These are phyloP conservation scores for Apocheima hispidaria DNA, from an alignment of 2,888 invertebrate genomes.

Conservation along the genomic window DNA sequence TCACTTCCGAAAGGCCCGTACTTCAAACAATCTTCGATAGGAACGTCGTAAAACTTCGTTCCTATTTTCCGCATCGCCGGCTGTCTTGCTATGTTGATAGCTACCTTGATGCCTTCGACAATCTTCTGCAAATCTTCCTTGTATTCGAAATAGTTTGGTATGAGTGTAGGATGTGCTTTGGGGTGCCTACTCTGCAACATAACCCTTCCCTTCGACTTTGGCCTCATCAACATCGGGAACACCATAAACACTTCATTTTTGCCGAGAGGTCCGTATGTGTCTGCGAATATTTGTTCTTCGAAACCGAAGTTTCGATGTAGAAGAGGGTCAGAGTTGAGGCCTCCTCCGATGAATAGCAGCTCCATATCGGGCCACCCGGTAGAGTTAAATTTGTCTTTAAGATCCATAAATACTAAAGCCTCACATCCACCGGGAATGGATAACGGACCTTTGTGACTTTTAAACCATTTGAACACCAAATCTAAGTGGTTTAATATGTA, in stretches of 20 bases:
- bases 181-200: constrained; percentile 90
- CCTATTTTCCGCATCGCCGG: constrained; percentile 86
- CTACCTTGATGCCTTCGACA: constrained; percentile 87
- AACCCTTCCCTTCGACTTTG: constrained; percentile 89
- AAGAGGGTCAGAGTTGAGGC: constrained; percentile 79
- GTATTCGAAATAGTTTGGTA: constrained; percentile 92
- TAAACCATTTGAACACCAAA: constrained; percentile 83
- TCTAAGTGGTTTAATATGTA: constrained; percentile 74
- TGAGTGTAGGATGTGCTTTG: constrained; percentile 89
- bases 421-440: constrained; percentile 89
- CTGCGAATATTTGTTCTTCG: constrained; percentile 71
- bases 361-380: constrained; percentile 89
- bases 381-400: constrained; percentile 83
- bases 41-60: constrained; percentile 86
- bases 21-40: constrained; percentile 86
- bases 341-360: constrained; percentile 86
- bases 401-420: constrained; percentile 87
- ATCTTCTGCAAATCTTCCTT: constrained; percentile 88
- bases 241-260: constrained; percentile 81
- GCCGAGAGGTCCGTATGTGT: constrained; percentile 73
- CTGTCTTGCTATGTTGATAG: constrained; percentile 85
- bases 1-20: constrained; percentile 87
- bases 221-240: constrained; percentile 90
- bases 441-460: constrained; percentile 83
- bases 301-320: constrained; percentile 84